A percentile compares a stretch with the other conserved stretches of the same genome.
Evolutionary conservation across 1,140 invertebrate genomes (phyloP).

Genomic region (Phymastichus coffea): DNA sequence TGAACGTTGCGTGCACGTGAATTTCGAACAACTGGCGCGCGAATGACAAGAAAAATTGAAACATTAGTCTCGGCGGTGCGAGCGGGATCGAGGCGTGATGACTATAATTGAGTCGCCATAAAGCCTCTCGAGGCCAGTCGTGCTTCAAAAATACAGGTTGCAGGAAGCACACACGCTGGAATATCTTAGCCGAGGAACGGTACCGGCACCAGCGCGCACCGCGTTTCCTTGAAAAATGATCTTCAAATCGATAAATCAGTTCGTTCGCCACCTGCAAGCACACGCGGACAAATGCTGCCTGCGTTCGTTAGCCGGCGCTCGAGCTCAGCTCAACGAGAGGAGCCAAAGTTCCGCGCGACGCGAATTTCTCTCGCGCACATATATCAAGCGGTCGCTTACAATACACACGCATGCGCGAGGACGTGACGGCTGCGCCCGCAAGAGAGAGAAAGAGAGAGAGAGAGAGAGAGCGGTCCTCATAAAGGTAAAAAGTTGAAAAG

Average conservation of each 20-base stretch:
- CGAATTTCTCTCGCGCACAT: constrained; percentile 27
- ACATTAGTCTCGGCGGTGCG: too few relatives aligned
- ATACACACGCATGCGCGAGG: constrained; percentile 7
- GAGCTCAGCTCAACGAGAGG: background rate
- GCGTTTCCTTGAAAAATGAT: constrained; percentile 14
- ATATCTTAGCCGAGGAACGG: too few relatives aligned
- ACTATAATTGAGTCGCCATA: too few relatives aligned
- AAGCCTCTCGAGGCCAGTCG: too few relatives aligned
- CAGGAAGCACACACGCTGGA: too few relatives aligned
- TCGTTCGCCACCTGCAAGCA: too few relatives aligned
- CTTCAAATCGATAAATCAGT: constrained; percentile 40
- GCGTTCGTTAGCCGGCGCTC: constrained; percentile 4
- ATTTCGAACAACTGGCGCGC: too few relatives aligned
- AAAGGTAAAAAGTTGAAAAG: constrained; percentile 47
- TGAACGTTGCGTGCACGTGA: too few relatives aligned
- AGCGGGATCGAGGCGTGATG: too few relatives aligned
- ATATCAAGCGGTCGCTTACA: constrained; percentile 29
- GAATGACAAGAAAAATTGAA: too few relatives aligned
- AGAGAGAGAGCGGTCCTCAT: background rate
- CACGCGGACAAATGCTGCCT: constrained; percentile 5
- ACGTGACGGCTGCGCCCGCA: constrained; percentile 8
- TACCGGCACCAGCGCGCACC: background rate
- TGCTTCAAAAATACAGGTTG: too few relatives aligned
- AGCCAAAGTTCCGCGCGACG: constrained; percentile 16
- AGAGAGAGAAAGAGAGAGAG: constrained; percentile 11